Evolutionary conservation across 2,113 vertebrate genomes (phyloP), one percentile per base, ranked within the genome.

Genomic region (Chloropsis cyanopogon): DNA sequence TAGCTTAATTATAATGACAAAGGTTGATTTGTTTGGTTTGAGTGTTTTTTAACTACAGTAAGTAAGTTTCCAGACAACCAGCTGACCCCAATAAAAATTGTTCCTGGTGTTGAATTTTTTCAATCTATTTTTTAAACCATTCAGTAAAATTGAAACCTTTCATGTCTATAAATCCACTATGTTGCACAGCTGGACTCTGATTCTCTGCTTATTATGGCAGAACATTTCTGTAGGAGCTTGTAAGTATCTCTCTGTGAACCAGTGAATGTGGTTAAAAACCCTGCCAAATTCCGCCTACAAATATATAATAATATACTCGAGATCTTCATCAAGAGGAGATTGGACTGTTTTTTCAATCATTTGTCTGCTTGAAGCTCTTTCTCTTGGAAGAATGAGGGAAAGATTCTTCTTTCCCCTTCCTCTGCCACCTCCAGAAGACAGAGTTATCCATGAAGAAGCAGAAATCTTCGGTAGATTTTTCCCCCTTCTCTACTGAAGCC

Each of bases 41-140:
- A 3, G 21, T 54, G 11, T 3, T 64, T 85, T 70, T 90, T 7
- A 12, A 56, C 5, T 23, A 47, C 31, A 66, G 15, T 76, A 42
- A 60, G 39, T 5, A 35, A 33, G 4, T 57, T 90, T 81, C 37
- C 6, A 53, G 61, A 35, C 64, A 72, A 41, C 6, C 39, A 70
- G n/a, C 11, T 0, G 3, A 52, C 23, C 12, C 7, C 1, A 83
- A 8, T 5, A 22, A 54, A 59, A 65, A 8, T 12, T 24, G 12
- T 22, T 85, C 76, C 35, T 42, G 15, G 13, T 7, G 2, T 8
- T 80, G 31, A 66, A 29, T 33, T 25, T 52, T 37, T 47, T 59
- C 21, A 26, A 57, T 28, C 5, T 47, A 6, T 20, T 49, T 68
- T 91, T 81, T 49, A 18, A 46, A 33, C 49, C 3, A 18, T 66